Conservation (phyloP, 2,113 vertebrate species). For the Phalacrocorax aristotelis region DNA sequence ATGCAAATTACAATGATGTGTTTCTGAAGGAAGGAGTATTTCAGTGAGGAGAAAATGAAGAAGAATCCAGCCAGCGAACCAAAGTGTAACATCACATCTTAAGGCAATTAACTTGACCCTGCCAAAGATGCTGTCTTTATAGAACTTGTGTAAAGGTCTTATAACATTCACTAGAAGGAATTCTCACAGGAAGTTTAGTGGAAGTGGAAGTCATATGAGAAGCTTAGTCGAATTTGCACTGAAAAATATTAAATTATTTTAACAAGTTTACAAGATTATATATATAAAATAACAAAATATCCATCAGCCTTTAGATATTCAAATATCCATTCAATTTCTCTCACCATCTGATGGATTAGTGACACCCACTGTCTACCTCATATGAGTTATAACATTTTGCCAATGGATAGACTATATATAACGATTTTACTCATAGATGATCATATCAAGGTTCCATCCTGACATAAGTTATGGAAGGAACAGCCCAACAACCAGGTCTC, state of each 20-base stretch:
- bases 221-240: neutral
- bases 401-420: neutral
- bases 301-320: neutral
- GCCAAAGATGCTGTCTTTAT: neutral
- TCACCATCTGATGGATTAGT: neutral
- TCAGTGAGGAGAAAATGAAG: neutral
- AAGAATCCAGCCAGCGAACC: neutral
- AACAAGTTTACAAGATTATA: neutral
- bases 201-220: neutral
- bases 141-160: neutral
- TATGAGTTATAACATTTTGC: neutral
- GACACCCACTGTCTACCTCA: neutral
- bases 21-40: neutral
- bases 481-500: neutral
- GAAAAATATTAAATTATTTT: neutral
- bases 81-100: neutral
- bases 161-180: neutral
- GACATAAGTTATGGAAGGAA: neutral
- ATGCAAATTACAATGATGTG: neutral
- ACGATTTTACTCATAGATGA: neutral
- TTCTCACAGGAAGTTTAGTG: neutral
- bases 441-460: neutral
- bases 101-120: neutral
- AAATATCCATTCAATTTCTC: neutral
- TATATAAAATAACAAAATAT: neutral